Conservation (phyloP, 2,888 invertebrate genomes). For the Erebia palarica region DNA sequence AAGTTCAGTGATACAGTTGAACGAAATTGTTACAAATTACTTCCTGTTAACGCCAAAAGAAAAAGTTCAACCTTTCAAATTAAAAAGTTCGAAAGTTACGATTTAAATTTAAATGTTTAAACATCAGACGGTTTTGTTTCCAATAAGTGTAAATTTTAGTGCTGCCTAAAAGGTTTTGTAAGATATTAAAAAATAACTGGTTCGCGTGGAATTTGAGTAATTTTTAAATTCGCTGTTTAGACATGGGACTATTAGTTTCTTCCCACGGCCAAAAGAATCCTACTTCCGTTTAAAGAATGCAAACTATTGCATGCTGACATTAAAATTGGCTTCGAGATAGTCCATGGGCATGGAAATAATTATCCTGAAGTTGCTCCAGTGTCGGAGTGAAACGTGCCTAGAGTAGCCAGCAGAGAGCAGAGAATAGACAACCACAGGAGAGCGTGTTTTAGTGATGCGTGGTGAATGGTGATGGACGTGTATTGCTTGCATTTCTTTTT, state of each 20-base stretch:
- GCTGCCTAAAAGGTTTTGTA: slow-evolving; percentile 13
- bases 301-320: background rate
- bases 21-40: slow-evolving; percentile 19
- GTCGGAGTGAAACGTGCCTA: no score
- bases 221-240: background rate
- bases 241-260: background rate
- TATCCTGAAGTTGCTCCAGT: no score
- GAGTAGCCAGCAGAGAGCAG: no score
- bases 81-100: slow-evolving; percentile 17
- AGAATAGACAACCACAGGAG: no score
- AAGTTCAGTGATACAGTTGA: background rate
- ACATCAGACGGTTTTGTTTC: background rate
- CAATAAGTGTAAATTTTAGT: slow-evolving; percentile 15
- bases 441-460: no score
- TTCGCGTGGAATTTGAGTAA: background rate
- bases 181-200: background rate
- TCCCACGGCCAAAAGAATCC: background rate
- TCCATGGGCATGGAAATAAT: no score
- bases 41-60: slow-evolving; percentile 3
- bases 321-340: no score
- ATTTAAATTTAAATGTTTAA: slow-evolving; percentile 5
- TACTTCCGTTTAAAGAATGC: background rate
- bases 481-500: no score
- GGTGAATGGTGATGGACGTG: no score
- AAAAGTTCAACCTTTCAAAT: slow-evolving; percentile 23